Evolutionary conservation across 2,888 invertebrate species (phyloP).

Genomic region (Drosophila fungiperda): DNA sequence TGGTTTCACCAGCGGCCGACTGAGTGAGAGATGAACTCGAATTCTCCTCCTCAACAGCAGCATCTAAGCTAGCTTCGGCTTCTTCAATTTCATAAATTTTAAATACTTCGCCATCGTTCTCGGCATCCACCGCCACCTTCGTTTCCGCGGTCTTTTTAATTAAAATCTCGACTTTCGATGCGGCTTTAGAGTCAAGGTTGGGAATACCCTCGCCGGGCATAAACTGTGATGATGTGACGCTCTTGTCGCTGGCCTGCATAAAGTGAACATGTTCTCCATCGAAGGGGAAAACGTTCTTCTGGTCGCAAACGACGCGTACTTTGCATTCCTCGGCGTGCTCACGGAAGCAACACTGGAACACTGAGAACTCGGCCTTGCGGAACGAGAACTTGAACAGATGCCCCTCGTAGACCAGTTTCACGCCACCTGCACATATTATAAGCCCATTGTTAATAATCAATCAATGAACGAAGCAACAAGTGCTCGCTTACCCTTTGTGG

Average conservation of each 20-base stretch:
- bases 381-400: slow-evolving; percentile 83
- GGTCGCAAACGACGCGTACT: slow-evolving; percentile 82
- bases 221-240: slow-evolving; percentile 81
- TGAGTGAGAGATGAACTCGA: slow-evolving; percentile 1
- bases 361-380: slow-evolving; percentile 81
- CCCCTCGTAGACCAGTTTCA: slow-evolving; percentile 83
- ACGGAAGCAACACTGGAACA: slow-evolving; percentile 84
- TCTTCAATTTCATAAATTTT: slow-evolving; percentile 63
- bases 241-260: slow-evolving; percentile 83
- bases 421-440: slow-evolving; percentile 72
- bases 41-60: slow-evolving; percentile 21
- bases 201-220: slow-evolving; percentile 63
- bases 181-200: slow-evolving; percentile 10
- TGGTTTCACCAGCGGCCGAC: slow-evolving; percentile 20
- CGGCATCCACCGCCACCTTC: slow-evolving; percentile 26
- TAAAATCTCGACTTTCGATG: slow-evolving; percentile 40
- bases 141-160: slow-evolving; percentile 6
- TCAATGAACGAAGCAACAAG: slow-evolving; percentile 46
- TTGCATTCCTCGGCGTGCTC: slow-evolving; percentile 83
- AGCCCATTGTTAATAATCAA: neutral
- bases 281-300: slow-evolving; percentile 81
- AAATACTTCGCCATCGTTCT: slow-evolving; percentile 42
- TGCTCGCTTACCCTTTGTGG: slow-evolving; percentile 78
- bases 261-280: slow-evolving; percentile 83
- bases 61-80: slow-evolving; percentile 5